A percentile compares a stretch with the other conserved stretches of the same genome.
Evolutionary conservation across 2,113 vertebrate species (phyloP).

Genomic region (Mesocricetus auratus): DNA sequence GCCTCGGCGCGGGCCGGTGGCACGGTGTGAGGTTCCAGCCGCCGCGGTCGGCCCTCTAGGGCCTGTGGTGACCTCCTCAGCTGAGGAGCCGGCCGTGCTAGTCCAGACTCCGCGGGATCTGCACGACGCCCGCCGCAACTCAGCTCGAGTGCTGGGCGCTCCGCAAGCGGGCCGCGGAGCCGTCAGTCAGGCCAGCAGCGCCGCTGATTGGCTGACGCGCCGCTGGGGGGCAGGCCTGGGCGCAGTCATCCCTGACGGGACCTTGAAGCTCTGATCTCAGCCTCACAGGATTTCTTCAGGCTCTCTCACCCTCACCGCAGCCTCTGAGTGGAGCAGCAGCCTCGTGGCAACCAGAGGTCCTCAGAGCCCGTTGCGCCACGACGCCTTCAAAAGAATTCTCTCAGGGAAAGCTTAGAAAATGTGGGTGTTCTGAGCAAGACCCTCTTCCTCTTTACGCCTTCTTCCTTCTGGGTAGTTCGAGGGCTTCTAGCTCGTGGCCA

Average conservation of each 20-base stretch:
- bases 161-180: constrained; percentile 71
- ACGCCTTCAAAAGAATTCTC: background rate
- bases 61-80: background rate
- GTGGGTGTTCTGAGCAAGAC: background rate
- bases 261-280: background rate
- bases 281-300: background rate
- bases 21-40: background rate
- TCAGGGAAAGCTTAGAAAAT: background rate
- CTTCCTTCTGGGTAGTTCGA: background rate
- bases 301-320: background rate
- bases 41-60: background rate
- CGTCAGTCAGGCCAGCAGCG: constrained; percentile 81
- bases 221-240: constrained; percentile 44
- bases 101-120: background rate
- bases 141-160: constrained; percentile 70
- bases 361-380: background rate
- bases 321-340: background rate
- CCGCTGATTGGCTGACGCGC: constrained; percentile 70
- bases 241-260: background rate
- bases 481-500: background rate
- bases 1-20: background rate
- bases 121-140: background rate
- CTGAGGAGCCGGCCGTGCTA: background rate
- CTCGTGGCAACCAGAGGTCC: background rate
- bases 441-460: background rate